Percentiles rank a stretch among this genome's conserved stretches.
These are phyloP conservation scores for Elephantulus edwardii DNA, from an alignment of 2,113 vertebrate species.

Conservation along the genomic window DNA sequence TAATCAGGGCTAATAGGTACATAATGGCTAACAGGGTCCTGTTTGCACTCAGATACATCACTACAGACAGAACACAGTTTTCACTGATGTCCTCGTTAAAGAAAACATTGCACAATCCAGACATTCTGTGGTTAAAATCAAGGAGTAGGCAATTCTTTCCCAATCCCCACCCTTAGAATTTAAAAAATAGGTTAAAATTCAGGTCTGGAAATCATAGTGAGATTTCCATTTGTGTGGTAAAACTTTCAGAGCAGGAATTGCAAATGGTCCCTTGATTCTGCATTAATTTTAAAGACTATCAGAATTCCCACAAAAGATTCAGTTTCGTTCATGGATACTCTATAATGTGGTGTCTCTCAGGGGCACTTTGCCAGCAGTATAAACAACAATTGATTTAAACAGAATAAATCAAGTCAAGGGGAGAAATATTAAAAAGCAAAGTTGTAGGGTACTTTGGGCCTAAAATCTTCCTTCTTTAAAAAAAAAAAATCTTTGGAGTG, in stretches of 20 bases:
- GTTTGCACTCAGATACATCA: slow-evolving; percentile 93
- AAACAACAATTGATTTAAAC: neutral
- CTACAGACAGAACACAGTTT: slow-evolving; percentile 90
- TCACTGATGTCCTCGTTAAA: slow-evolving; percentile 85
- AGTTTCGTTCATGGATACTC: neutral
- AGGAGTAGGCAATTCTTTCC: neutral
- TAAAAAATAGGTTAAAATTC: slow-evolving; percentile 19
- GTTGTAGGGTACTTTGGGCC: slow-evolving; percentile 38
- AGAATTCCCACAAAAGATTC: neutral
- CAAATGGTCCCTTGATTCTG: neutral
- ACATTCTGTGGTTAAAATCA: slow-evolving; percentile 65
- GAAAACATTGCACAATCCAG: slow-evolving; percentile 73
- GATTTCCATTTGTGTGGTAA: neutral
- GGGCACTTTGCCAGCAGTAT: neutral
- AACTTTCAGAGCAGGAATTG: neutral
- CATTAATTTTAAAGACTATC: slow-evolving; percentile 18
- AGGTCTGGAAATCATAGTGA: neutral
- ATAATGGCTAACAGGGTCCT: slow-evolving; percentile 96
- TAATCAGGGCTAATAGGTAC: slow-evolving; percentile 99
- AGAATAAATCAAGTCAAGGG: slow-evolving; percentile 31
- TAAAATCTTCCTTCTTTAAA: slow-evolving; percentile 26
- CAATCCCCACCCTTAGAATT: neutral
- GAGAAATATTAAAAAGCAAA: slow-evolving; percentile 56
- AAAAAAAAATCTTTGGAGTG: slow-evolving; percentile 41
- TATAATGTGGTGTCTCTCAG: neutral